Conservation (phyloP, 2,113 vertebrate genomes). For the Etia nguti region DNA sequence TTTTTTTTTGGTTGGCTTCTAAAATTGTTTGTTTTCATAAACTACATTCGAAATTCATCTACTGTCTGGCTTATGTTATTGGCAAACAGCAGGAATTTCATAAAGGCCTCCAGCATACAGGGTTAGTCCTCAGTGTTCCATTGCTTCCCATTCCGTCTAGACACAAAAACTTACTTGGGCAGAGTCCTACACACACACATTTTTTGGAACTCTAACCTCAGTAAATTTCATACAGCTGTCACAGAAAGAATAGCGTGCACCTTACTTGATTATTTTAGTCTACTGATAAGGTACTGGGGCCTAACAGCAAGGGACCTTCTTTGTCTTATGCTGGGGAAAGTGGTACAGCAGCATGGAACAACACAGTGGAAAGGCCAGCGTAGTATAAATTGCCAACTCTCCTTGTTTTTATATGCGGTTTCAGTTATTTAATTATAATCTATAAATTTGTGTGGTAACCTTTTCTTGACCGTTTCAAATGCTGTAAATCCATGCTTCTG, state of each 20-base stretch:
- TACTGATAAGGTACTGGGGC: background rate
- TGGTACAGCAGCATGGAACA: background rate
- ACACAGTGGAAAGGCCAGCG: background rate
- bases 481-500: background rate
- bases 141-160: background rate
- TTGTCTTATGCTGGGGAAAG: background rate
- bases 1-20: background rate
- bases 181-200: background rate
- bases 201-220: background rate
- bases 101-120: background rate
- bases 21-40: background rate
- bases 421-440: background rate
- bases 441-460: background rate
- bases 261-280: background rate
- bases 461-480: background rate
- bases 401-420: background rate
- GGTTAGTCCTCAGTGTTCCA: background rate
- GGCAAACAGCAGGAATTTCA: background rate
- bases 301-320: background rate
- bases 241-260: background rate
- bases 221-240: background rate
- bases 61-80: background rate
- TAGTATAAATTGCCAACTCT: background rate
- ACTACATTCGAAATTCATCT: background rate
- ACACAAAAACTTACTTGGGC: background rate